phyloP scores from a whole-genome alignment of 2,113 vertebrate species.

The Actenoides hombroni region DNA sequence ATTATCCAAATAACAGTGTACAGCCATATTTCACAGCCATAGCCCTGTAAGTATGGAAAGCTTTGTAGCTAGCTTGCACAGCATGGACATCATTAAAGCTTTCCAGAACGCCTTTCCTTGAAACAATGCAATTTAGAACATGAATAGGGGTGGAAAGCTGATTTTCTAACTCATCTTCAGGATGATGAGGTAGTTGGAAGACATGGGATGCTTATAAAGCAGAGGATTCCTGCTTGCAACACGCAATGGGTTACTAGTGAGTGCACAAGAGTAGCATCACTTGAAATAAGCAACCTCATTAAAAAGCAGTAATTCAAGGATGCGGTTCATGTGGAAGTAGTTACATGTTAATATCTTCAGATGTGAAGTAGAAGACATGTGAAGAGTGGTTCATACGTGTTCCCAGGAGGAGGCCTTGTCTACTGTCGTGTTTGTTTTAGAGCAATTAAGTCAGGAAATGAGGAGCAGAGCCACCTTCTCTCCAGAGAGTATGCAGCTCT shows the following conservation, averaged over 20 bases:
- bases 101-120: not conserved
- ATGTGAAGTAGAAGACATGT: not conserved
- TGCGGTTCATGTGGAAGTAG: not conserved
- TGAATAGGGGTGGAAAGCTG: conserved; percentile 17
- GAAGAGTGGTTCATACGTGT: not conserved
- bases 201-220: conserved; percentile 8
- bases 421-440: conserved; percentile 15
- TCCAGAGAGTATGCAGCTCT: conserved; percentile 1
- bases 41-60: not conserved
- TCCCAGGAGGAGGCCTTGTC: conserved; percentile 20
- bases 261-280: not conserved
- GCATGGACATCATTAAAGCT: not conserved
- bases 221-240: not conserved
- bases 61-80: not conserved
- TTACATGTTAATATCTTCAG: not conserved
- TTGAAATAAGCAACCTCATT: not conserved
- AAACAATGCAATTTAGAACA: conserved; percentile 8
- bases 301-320: conserved; percentile 5
- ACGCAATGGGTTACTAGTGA: not conserved
- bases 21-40: conserved; percentile 25
- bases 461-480: conserved; percentile 4
- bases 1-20: conserved; percentile 29
- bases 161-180: conserved; percentile 52
- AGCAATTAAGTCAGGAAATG: conserved; percentile 31
- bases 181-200: conserved; percentile 74